Base-by-base conservation (phyloP, 2,113 vertebrate genomes). In the Tringa solitaria region DNA sequence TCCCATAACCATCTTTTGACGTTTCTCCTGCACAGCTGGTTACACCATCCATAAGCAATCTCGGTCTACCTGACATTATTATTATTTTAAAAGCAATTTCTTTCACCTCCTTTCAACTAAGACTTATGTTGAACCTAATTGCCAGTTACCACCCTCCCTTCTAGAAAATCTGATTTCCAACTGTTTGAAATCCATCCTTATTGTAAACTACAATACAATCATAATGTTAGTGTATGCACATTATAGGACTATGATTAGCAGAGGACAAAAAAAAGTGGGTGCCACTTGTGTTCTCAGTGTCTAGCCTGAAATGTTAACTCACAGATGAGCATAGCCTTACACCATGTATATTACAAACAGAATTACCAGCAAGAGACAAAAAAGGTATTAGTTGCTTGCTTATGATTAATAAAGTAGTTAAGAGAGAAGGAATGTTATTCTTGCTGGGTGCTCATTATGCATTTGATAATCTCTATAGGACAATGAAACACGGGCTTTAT, bases 391-490 rank as follows among this genome's bases (percentile, higher is more conserved):
- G 46, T 78, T 90, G 32, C 54, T 89, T 94, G 27, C 56, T 90
- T 96, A 43, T 65, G 77, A 90, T 90, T 95, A 95, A 96, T 95
- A 94, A 88, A 93, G 64, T 73, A 75, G 81, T 89, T 94, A 95
- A 93, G 23, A 78, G 59, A 68, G 65, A 96, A 76, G 43, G 70
- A 97, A 95, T 95, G 93, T 94, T 91, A 87, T 89, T 97, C 89
- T 96, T 95, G 46, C 67, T 10, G 26, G 60, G 83, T 89, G 67
- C 53, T 93, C 68, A 64, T 95, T 95, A 93, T 85, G 83, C 73
- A 81, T 91, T 95, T 95, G 82, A 77, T 92, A 92, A 87, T 94
- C 68, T 94, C 84, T 90, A 92, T 95, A 96, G 91, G 83, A 95
- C 87, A 95, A 83, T 86, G 96, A 96, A 96, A 88, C 87, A 90